Conservation (phyloP, 1,140 invertebrate species). For the Ceratitis capitata region DNA sequence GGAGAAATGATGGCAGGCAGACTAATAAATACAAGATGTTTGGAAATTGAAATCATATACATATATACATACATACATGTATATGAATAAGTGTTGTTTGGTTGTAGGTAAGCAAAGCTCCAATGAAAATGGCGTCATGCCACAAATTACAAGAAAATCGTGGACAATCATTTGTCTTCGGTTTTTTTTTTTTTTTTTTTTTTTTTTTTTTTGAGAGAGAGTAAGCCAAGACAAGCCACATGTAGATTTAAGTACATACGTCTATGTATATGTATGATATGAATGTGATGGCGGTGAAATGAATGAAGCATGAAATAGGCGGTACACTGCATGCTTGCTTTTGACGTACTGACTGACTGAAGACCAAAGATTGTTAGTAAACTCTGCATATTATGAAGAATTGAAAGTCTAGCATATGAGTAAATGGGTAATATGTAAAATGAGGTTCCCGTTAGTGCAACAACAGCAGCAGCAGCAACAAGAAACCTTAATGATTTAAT, state of each 20-base stretch:
- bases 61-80: background rate
- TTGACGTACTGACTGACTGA: background rate
- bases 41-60: background rate
- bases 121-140: conserved; percentile 11
- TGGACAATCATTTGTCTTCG: background rate
- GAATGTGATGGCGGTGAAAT: background rate
- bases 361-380: no score
- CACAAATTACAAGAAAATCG: conserved; percentile 20
- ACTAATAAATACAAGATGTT: background rate
- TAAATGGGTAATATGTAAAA: background rate
- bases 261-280: background rate
- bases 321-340: conserved; percentile 2
- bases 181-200: no score
- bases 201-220: background rate
- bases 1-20: background rate
- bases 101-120: background rate
- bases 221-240: background rate
- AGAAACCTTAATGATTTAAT: conserved; percentile 2
- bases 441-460: background rate
- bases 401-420: background rate
- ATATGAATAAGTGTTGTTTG: background rate
- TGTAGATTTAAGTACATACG: background rate
- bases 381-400: no score
- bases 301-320: conserved; percentile 35
- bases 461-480: no score